A percentile compares a stretch with the other conserved stretches of the same genome.
phyloP scores from a whole-genome alignment of 2,113 vertebrate genomes.

The Callipepla californica region DNA sequence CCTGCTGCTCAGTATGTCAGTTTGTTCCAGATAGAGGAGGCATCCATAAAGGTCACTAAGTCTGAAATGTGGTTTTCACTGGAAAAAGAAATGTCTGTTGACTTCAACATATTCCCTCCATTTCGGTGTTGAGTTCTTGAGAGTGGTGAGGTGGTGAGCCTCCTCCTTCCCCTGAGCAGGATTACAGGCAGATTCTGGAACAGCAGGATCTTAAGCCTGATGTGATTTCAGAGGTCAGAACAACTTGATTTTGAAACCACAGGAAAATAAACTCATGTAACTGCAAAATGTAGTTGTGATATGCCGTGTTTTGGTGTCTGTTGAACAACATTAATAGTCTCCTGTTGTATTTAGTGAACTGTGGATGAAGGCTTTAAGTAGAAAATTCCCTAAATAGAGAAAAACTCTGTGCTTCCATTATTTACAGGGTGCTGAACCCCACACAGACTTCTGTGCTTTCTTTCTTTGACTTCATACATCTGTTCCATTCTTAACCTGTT shows the following conservation, averaged over 20 bases:
- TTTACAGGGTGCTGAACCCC: background rate
- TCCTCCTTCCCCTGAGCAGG: background rate
- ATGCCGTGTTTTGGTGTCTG: background rate
- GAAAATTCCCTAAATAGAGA: background rate
- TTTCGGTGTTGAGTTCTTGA: background rate
- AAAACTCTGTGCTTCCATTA: background rate
- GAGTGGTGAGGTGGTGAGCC: background rate
- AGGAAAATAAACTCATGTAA: background rate
- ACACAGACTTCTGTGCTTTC: background rate
- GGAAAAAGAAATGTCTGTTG: background rate
- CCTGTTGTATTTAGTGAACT: background rate
- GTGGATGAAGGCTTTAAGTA: background rate
- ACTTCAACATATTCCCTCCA: background rate
- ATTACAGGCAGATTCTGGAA: background rate
- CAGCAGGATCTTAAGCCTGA: background rate
- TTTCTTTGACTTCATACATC: background rate
- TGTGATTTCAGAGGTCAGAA: background rate
- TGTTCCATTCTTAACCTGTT: background rate
- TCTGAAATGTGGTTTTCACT: background rate
- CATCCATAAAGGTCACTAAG: background rate
- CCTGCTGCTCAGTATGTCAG: background rate
- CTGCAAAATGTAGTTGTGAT: background rate
- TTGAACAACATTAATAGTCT: background rate
- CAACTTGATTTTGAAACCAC: background rate
- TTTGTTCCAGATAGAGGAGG: background rate